Evolutionary conservation across 2,888 invertebrate species (phyloP).

Genomic region (Carpatolechia fugitivella): DNA sequence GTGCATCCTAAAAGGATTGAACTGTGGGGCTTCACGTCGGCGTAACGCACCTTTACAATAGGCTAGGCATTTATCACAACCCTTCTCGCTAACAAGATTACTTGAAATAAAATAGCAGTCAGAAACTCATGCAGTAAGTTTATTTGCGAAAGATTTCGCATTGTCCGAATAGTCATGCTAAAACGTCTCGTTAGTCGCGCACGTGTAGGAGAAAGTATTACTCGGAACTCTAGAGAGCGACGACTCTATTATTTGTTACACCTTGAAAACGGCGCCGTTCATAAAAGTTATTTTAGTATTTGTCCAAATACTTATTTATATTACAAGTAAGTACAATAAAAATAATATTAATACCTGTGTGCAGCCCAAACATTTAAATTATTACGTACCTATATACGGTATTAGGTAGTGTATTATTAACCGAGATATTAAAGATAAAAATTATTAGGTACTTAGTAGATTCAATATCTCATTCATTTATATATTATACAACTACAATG

Average conservation of each 20-base stretch:
- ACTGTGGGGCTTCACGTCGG: slow-evolving; percentile 50
- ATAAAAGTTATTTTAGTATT: not conserved
- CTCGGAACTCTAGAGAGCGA: slow-evolving; percentile 32
- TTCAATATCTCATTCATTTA: no score
- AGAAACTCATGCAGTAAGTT: not conserved
- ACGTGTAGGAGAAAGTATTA: slow-evolving; percentile 31
- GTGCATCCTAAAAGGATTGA: slow-evolving; percentile 50
- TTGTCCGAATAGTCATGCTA: not conserved
- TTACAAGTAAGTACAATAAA: not conserved
- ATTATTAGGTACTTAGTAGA: no score
- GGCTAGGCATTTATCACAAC: slow-evolving; percentile 12
- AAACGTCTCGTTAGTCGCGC: not conserved
- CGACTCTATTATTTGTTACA: not conserved
- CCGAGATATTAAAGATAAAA: no score
- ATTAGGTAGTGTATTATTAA: no score
- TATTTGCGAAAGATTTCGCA: not conserved
- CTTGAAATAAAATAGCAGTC: not conserved
- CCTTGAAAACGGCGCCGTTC: not conserved
- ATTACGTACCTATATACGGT: no score
- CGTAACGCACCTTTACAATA: slow-evolving; percentile 25
- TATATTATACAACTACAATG: no score
- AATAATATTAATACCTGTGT: not conserved
- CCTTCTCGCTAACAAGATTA: slow-evolving; percentile 19
- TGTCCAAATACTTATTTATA: not conserved
- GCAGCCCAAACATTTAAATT: no score